Evolutionary conservation across 2,797 vertebrate species (phyloP).

Genomic region (Synanceia verrucosa): DNA sequence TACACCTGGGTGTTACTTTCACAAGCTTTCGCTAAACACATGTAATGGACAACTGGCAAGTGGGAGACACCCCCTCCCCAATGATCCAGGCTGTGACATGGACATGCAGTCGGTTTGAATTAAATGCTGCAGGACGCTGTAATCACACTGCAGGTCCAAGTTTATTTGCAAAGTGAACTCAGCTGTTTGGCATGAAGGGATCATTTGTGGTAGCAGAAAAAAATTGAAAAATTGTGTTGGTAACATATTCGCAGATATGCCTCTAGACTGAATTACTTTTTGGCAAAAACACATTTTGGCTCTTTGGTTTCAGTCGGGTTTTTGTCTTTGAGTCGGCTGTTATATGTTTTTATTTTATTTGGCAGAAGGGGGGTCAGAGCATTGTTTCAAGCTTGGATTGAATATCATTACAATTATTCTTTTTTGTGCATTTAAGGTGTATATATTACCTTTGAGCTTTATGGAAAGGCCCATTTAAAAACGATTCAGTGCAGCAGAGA

Average conservation of each 20-base stretch:
- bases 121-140: constrained; percentile 9
- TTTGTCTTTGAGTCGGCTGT: constrained; percentile 28
- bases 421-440: background rate
- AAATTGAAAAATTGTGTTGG: constrained; percentile 39
- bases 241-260: constrained; percentile 58
- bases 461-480: constrained; percentile 6
- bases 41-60: constrained; percentile 72
- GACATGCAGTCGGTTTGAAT: constrained; percentile 17
- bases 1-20: constrained; percentile 73
- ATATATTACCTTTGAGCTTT: background rate
- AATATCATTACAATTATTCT: constrained; percentile 26
- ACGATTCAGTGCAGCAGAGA: constrained; percentile 24
- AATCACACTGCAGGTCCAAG: constrained; percentile 11
- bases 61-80: background rate
- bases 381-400: constrained; percentile 47
- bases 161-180: constrained; percentile 50
- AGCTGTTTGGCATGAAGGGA: constrained; percentile 48
- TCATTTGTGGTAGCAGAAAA: constrained; percentile 30
- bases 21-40: constrained; percentile 71
- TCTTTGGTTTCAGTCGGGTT: constrained; percentile 9
- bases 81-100: constrained; percentile 8
- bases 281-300: constrained; percentile 56
- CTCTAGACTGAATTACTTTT: constrained; percentile 47
- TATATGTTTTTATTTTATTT: constrained; percentile 31
- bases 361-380: constrained; percentile 31